Evolutionary conservation across 1,140 invertebrate species (phyloP).

Genomic region (Nephila pilipes): DNA sequence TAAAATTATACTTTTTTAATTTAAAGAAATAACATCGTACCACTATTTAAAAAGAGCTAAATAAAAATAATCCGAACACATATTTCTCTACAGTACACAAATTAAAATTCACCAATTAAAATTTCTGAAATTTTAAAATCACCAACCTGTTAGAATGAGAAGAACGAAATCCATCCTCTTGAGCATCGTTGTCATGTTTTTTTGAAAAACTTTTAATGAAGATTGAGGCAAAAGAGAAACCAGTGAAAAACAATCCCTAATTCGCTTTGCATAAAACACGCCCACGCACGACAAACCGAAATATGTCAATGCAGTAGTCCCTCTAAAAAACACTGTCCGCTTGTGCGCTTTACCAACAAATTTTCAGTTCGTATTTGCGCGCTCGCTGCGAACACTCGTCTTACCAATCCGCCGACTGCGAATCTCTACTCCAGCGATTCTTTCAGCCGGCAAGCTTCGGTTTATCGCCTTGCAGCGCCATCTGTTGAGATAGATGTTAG

Average conservation of each 20-base stretch:
- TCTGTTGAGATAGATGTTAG: neutral
- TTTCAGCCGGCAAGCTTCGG: neutral
- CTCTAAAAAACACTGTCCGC: slow-evolving; percentile 15
- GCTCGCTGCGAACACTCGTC: neutral
- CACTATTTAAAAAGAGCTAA: too few species aligned
- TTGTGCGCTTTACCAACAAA: neutral
- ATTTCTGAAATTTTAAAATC: neutral
- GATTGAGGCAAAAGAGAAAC: neutral
- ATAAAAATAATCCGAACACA: too few species aligned
- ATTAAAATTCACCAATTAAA: neutral
- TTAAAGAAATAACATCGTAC: too few species aligned
- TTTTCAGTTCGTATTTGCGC: slow-evolving; percentile 42
- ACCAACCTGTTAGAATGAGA: slow-evolving; percentile 59
- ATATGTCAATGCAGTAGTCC: slow-evolving; percentile 28
- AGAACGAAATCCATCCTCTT: slow-evolving; percentile 64
- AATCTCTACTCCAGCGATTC: neutral
- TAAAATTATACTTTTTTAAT: too few species aligned
- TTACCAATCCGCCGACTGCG: slow-evolving; percentile 40
- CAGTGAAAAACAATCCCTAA: neutral
- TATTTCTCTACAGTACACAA: neutral
- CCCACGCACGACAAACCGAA: neutral
- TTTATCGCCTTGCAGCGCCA: slow-evolving; percentile 21
- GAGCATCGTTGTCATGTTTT: neutral
- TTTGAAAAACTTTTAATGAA: too few species aligned
- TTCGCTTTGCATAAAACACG: slow-evolving; percentile 26